These are phyloP conservation scores for Enteromius fasciolatus DNA, from an alignment of 2,797 vertebrate genomes.

Conservation along the genomic window DNA sequence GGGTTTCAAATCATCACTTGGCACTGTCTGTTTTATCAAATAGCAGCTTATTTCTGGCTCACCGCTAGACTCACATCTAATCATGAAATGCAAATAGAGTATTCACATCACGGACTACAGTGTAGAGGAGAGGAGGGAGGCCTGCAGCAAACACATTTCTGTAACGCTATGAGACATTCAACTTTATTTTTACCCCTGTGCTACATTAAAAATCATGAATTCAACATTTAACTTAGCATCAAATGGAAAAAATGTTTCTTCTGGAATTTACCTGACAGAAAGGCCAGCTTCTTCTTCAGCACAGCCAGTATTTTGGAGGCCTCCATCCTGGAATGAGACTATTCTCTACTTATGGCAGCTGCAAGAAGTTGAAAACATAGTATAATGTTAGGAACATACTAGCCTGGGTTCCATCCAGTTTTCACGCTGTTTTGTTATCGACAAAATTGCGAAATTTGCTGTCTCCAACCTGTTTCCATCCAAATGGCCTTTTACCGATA, in stretches of 20 bases:
- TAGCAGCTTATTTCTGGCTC: constrained; percentile 5
- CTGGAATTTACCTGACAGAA: constrained; percentile 89
- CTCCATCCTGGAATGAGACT: constrained; percentile 80
- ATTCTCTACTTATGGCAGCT: constrained; percentile 41
- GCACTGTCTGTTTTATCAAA: not conserved
- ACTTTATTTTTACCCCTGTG: not conserved
- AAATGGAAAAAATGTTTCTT: not conserved
- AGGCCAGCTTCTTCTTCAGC: constrained; percentile 96
- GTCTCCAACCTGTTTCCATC: too few species aligned
- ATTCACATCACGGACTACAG: constrained; percentile 8
- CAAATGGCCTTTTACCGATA: too few species aligned
- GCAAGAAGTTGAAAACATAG: constrained; percentile 18
- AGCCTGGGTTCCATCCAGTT: too few species aligned
- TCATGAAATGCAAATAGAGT: not conserved
- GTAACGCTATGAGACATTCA: not conserved
- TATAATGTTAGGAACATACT: not conserved
- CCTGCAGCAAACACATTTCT: not conserved
- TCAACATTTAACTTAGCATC: not conserved
- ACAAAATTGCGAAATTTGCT: too few species aligned
- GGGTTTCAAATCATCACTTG: not conserved
- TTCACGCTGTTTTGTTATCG: too few species aligned
- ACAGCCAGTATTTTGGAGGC: constrained; percentile 89
- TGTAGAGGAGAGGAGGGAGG: not conserved
- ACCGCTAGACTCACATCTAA: not conserved
- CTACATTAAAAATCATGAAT: not conserved